These are phyloP conservation scores for Nebria ingens DNA, from an alignment of 1,140 invertebrate genomes.

Conservation along the genomic window DNA sequence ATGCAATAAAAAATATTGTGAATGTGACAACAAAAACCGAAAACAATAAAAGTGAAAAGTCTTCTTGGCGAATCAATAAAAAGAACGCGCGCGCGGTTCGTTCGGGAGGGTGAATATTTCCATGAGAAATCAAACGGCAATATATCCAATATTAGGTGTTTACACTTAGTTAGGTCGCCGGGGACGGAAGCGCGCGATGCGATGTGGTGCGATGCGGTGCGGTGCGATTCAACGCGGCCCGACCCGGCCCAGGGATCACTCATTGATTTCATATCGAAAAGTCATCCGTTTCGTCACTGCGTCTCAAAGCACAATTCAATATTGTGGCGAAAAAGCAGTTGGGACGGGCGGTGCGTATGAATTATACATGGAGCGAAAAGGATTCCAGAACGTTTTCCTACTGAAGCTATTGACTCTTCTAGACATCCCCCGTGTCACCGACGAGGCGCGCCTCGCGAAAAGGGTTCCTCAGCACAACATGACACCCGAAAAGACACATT, in stretches of 20 bases:
- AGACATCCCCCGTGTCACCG: not conserved
- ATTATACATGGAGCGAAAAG: conserved; percentile 5
- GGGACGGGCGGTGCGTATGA: not conserved
- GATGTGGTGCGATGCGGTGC: not conserved
- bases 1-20: no score
- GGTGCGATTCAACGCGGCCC: not conserved
- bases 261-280: not conserved
- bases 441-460: not conserved
- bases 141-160: not conserved
- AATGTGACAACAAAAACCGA: no score
- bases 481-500: no score
- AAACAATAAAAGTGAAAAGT: no score
- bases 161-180: not conserved
- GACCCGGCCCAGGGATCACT: not conserved
- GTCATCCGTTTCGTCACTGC: not conserved
- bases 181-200: not conserved
- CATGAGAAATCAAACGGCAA: not conserved
- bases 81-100: no score
- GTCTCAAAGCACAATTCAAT: conserved; percentile 1
- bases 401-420: not conserved
- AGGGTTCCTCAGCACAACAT: no score
- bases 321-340: not conserved
- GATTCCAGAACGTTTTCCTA: not conserved
- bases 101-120: not conserved
- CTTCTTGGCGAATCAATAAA: no score